Base-by-base conservation (phyloP, 2,113 vertebrate species). In the Syngnathus typhle region DNA sequence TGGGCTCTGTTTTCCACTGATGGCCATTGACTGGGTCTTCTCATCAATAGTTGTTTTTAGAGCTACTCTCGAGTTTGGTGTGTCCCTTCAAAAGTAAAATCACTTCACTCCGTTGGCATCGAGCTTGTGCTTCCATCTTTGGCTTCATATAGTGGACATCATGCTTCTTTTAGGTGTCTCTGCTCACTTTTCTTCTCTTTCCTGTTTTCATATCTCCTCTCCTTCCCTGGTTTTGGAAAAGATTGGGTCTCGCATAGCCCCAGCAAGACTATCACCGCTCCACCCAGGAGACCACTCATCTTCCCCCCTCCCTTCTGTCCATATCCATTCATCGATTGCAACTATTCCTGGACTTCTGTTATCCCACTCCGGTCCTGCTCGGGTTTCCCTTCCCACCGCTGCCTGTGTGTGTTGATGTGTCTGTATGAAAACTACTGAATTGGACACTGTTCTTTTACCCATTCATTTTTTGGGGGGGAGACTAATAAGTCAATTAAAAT, bases 291-390 rank as follows among this genome's bases (percentile, higher is more conserved):
- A 93, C 91, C 89, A 93, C 87, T 89, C 92, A 90, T 67, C 77
- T 91, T 91, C 92, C 52, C 64, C 41, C 64, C 41, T 27, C 60
- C 66, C 52, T 70, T 67, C n/a, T 43, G 37, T 63, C 62, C 36
- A 92, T 92, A 90, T 94, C 94, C 93, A 82, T 76, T 82, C 68
- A 81, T 95, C 88, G 94, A 96, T 96, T 92, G 90, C 84, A 88
- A 92, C 94, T 96, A 92, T 98, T 96, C 94, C 91, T 95, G 94
- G 92, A 90, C 93, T 92, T 88, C 90, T 93, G 91, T 93, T 85
- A 88, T 86, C 85, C 88, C 82, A 83, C 80, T 87, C 82, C 70
- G 74, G 74, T 88, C 81, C 84, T 70, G 78, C 83, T 89, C 85
- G 41, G 78, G 80, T 90, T 92, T 91, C 89, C 90, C 87, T 86